Conservation (phyloP, 1,140 invertebrate genomes). For the Sinonovacula constricta region DNA sequence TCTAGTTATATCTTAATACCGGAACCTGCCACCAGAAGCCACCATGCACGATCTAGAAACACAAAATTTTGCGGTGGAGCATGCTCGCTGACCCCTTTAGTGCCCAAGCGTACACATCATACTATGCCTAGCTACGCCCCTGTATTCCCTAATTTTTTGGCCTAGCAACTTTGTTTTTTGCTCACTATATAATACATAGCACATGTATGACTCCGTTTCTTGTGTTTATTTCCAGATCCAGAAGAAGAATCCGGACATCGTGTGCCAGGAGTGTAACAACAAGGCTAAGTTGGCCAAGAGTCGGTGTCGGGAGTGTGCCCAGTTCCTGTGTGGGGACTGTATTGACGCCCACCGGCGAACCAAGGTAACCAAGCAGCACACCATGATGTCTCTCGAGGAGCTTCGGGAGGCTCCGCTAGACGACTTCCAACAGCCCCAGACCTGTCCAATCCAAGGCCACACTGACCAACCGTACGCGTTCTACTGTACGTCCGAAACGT, state of each 20-base stretch:
- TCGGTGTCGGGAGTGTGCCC: slow-evolving; percentile 46
- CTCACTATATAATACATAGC: no score
- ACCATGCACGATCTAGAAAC: no score
- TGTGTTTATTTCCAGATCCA: no score
- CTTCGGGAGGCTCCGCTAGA: slow-evolving; percentile 36
- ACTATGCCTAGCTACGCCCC: no score
- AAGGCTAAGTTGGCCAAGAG: background rate
- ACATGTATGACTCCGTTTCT: no score
- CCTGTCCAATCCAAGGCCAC: slow-evolving; percentile 25
- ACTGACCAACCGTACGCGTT: slow-evolving; percentile 45
- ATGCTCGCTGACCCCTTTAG: no score
- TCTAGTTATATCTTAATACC: no score
- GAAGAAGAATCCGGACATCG: slow-evolving; percentile 15
- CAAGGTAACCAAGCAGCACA: slow-evolving; percentile 45
- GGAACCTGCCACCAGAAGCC: no score
- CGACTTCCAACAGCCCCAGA: slow-evolving; percentile 40
- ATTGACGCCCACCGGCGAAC: slow-evolving; percentile 30
- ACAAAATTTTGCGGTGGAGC: no score
- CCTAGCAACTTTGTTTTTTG: no score
- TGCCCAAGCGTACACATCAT: no score
- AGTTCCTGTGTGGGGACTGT: slow-evolving; percentile 47
- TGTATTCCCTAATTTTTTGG: no score
- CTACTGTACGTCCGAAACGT: slow-evolving; percentile 20
- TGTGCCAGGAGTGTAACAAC: slow-evolving; percentile 37
- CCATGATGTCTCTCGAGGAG: slow-evolving; percentile 30